Percentiles rank a stretch among this genome's conserved stretches.
Evolutionary conservation across 2,113 vertebrate genomes (phyloP).

Genomic region (Ailurus styani): DNA sequence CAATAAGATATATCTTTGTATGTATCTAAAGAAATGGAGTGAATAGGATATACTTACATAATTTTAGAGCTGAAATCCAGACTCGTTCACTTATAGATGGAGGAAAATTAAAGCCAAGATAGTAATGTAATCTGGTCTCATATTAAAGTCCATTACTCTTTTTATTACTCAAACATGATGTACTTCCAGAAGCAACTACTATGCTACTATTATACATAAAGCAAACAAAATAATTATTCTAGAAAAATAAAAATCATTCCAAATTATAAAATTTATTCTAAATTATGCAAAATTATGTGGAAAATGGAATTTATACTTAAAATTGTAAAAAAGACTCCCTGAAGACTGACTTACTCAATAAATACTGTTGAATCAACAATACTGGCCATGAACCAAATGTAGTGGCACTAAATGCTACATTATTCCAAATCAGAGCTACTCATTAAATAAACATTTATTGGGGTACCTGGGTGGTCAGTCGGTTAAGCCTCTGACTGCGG

Average conservation of each 20-base stretch:
- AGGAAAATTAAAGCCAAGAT: neutral
- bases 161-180: neutral
- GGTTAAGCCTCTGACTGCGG: neutral
- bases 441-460: neutral
- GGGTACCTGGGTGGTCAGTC: neutral
- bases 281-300: neutral
- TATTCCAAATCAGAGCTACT: neutral
- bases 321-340: neutral
- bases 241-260: constrained; percentile 8
- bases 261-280: neutral
- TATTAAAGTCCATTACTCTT: neutral
- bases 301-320: neutral
- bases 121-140: neutral
- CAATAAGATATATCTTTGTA: neutral
- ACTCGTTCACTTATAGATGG: neutral
- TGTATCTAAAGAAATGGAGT: neutral
- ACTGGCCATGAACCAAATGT: neutral
- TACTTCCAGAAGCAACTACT: neutral
- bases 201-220: neutral
- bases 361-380: neutral
- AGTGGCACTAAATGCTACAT: neutral
- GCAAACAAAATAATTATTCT: neutral
- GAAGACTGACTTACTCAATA: neutral
- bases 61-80: neutral
- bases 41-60: neutral